Evolutionary conservation across 2,797 vertebrate genomes (phyloP).

Genomic region (Notolabrus celidotus): DNA sequence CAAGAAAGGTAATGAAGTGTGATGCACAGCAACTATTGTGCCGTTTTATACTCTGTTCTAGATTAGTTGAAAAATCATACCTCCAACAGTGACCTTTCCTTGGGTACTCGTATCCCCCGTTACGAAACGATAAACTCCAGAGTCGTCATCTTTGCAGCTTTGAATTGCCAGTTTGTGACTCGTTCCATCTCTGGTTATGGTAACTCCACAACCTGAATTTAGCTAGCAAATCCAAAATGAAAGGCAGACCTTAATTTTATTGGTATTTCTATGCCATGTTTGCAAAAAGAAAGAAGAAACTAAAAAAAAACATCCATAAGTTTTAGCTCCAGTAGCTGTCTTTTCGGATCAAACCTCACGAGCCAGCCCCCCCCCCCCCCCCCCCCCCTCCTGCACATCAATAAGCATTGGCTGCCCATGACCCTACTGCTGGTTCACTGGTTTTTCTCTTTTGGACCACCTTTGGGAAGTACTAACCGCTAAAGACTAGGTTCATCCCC

Average conservation of each 20-base stretch:
- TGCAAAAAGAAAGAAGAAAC: neutral
- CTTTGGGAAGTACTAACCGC: no score
- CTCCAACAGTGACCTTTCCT: slow-evolving; percentile 84
- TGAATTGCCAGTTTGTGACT: slow-evolving; percentile 79
- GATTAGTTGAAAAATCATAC: slow-evolving; percentile 62
- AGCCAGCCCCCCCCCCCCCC: no score
- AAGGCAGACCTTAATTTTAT: neutral
- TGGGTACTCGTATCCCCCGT: slow-evolving; percentile 81
- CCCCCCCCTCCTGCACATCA: no score
- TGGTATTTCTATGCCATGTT: neutral
- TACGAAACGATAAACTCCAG: slow-evolving; percentile 84
- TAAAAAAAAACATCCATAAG: no score
- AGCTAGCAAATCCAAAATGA: slow-evolving; percentile 71
- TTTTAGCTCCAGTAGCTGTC: no score
- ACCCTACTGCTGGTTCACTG: no score
- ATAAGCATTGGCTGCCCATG: no score
- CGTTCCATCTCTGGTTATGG: slow-evolving; percentile 79
- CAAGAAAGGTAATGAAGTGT: slow-evolving; percentile 24
- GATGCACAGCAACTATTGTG: neutral
- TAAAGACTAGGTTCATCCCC: no score
- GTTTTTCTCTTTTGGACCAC: no score
- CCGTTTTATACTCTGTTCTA: neutral
- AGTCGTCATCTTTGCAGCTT: slow-evolving; percentile 75
- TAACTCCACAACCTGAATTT: slow-evolving; percentile 67
- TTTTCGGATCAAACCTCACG: no score